Conservation (phyloP, 1,140 invertebrate genomes). For the Neomicropteryx cornuta region DNA sequence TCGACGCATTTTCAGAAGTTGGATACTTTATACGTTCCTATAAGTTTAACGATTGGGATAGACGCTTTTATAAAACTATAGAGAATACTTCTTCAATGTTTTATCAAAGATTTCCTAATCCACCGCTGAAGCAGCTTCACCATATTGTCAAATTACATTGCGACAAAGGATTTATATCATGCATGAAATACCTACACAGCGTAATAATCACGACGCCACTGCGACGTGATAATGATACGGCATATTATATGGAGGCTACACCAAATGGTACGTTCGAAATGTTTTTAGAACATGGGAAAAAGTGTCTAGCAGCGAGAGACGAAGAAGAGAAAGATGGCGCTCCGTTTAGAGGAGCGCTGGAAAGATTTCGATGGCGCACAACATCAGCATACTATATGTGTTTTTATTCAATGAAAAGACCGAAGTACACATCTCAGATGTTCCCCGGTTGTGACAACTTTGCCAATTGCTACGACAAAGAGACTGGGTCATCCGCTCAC, state of each 20-base stretch:
- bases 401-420: slow-evolving; percentile 46
- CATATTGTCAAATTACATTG: slow-evolving; percentile 50
- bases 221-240: slow-evolving; percentile 37
- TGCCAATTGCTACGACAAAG: slow-evolving; percentile 40
- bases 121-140: slow-evolving; percentile 41
- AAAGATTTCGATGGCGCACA: slow-evolving; percentile 47
- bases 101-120: slow-evolving; percentile 39
- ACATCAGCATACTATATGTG: slow-evolving; percentile 56
- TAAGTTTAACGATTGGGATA: slow-evolving; percentile 53
- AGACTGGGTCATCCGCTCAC: slow-evolving; percentile 24
- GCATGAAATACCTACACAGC: slow-evolving; percentile 42
- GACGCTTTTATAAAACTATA: slow-evolving; percentile 30
- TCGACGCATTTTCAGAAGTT: slow-evolving; percentile 34
- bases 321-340: slow-evolving; percentile 30
- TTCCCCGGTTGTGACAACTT: slow-evolving; percentile 48
- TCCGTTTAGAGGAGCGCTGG: slow-evolving; percentile 44
- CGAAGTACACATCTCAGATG: slow-evolving; percentile 35
- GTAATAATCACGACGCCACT: slow-evolving; percentile 25
- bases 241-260: too few relatives aligned
- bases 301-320: too few relatives aligned
- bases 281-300: too few relatives aligned
- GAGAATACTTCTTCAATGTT: slow-evolving; percentile 19
- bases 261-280: too few relatives aligned
- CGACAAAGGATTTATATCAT: slow-evolving; percentile 36
- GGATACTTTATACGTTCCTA: slow-evolving; percentile 47